These are phyloP conservation scores for Pteropus rufus DNA, from an alignment of 2,797 vertebrate species.

Conservation along the genomic window DNA sequence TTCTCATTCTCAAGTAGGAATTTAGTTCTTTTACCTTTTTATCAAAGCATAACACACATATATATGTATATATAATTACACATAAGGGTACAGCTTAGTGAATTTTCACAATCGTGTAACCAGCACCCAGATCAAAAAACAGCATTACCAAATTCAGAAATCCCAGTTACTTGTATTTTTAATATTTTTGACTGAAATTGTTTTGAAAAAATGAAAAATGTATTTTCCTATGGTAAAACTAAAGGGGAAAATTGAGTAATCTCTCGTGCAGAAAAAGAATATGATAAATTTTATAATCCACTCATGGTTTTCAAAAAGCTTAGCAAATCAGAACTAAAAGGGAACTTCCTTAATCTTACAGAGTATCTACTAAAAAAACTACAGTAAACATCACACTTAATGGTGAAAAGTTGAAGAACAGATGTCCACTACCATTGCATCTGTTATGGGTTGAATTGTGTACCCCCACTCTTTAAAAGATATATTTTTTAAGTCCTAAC, in stretches of 20 bases:
- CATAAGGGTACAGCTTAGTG: background rate
- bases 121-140: background rate
- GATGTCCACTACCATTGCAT: background rate
- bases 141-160: background rate
- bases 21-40: conserved; percentile 22
- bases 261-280: background rate
- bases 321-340: background rate
- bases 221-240: background rate
- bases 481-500: background rate
- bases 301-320: background rate
- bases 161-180: background rate
- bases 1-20: background rate
- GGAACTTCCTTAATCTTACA: background rate
- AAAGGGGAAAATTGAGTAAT: background rate
- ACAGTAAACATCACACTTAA: background rate
- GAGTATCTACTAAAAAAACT: background rate
- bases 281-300: background rate
- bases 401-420: conserved; percentile 15
- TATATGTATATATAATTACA: background rate
- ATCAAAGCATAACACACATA: background rate
- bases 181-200: conserved; percentile 6
- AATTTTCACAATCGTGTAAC: conserved; percentile 34
- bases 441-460: background rate
- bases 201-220: background rate
- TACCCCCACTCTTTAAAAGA: background rate